Conservation (phyloP, 2,797 vertebrate genomes). For the Tarsius wallacei region DNA sequence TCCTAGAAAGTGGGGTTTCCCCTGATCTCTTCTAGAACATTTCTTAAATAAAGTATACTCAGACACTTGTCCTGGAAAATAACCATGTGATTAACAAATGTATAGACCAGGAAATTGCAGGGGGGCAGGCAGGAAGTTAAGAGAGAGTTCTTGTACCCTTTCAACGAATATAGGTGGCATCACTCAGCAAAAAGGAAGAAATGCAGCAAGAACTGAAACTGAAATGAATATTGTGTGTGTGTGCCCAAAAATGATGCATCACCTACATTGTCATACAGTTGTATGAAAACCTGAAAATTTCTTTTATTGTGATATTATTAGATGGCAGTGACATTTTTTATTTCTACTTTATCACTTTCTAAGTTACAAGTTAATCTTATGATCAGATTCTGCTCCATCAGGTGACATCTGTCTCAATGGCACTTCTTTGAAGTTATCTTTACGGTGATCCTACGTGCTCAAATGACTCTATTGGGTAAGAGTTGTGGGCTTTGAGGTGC, state of each 20-base stretch:
- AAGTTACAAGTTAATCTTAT: background rate
- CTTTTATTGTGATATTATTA: conserved; percentile 52
- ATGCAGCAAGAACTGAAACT: conserved; percentile 74
- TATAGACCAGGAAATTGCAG: background rate
- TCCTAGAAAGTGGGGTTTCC: conserved; percentile 76
- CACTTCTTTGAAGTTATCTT: background rate
- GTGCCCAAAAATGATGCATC: background rate
- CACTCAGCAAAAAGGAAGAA: conserved; percentile 78
- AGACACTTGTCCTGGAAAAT: background rate
- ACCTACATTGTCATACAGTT: background rate
- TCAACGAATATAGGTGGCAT: background rate
- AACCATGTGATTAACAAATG: background rate
- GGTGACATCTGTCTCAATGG: background rate
- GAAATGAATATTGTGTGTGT: background rate
- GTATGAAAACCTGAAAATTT: conserved; percentile 30
- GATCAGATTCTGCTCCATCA: background rate
- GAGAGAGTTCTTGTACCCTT: background rate
- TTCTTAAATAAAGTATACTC: conserved; percentile 12
- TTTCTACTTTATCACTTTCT: conserved; percentile 27
- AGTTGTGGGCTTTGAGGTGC: background rate
- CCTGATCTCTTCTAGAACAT: conserved; percentile 23
- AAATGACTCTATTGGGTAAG: background rate
- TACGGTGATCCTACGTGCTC: background rate
- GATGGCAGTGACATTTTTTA: background rate
- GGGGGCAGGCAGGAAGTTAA: background rate